These are phyloP conservation scores for Hermetia illucens DNA, from an alignment of 1,140 invertebrate genomes.

Conservation along the genomic window DNA sequence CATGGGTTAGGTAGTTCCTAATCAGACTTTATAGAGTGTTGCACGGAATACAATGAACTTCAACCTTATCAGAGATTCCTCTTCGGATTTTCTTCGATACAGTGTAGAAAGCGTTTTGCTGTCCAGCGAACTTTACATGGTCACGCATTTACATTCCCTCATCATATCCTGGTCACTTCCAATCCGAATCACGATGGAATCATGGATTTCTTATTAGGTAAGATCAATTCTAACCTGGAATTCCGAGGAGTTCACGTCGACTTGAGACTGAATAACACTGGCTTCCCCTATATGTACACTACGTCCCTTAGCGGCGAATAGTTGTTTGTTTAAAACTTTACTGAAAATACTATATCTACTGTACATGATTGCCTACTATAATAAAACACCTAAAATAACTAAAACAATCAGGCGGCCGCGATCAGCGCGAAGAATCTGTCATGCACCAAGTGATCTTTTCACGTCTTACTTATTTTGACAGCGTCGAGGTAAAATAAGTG, in stretches of 20 bases:
- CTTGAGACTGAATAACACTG: slow-evolving; percentile 18
- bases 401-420: neutral
- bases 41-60: no score
- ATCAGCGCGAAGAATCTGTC: neutral
- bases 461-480: neutral
- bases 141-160: neutral
- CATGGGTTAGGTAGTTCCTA: no score
- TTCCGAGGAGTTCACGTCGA: slow-evolving; percentile 17
- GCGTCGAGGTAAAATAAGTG: no score
- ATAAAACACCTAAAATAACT: neutral
- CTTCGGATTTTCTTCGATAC: neutral
- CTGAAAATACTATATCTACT: neutral
- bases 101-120: neutral
- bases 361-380: neutral
- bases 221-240: slow-evolving; percentile 16
- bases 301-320: neutral
- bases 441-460: neutral
- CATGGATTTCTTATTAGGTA: no score
- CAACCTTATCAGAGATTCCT: no score
- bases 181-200: no score
- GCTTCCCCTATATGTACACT: slow-evolving; percentile 10
- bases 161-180: neutral
- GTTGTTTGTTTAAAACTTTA: neutral
- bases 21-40: no score
- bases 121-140: neutral